Conservation (phyloP, 2,113 vertebrate species). For the Prinia subflava region DNA sequence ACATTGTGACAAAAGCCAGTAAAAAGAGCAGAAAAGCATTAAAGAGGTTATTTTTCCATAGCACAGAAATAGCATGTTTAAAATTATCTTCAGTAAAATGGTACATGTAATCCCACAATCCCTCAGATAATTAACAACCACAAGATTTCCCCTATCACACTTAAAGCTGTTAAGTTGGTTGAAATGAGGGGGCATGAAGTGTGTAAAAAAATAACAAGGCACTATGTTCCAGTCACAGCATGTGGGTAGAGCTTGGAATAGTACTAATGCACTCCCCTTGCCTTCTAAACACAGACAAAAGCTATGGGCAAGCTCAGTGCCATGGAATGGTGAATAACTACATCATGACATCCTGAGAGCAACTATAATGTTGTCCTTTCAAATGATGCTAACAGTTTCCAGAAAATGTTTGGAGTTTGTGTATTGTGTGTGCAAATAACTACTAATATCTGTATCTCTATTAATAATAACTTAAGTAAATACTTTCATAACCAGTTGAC, state of each 20-base stretch:
- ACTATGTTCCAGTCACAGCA: not conserved
- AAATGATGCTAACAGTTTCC: not conserved
- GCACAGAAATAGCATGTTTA: constrained; percentile 40
- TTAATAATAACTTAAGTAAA: not conserved
- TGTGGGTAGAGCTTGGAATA: not conserved
- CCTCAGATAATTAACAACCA: constrained; percentile 25
- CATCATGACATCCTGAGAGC: not conserved
- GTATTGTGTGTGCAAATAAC: not conserved
- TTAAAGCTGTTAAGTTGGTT: not conserved
- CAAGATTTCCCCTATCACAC: not conserved
- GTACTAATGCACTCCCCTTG: not conserved
- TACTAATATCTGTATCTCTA: not conserved
- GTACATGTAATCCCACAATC: not conserved
- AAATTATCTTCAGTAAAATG: constrained; percentile 31
- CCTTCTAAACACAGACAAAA: not conserved
- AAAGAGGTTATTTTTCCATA: constrained; percentile 7
- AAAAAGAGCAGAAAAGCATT: constrained; percentile 18
- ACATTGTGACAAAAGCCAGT: constrained; percentile 22
- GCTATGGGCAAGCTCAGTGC: not conserved
- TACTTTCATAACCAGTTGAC: not conserved
- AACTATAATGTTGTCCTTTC: not conserved
- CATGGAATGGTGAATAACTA: not conserved
- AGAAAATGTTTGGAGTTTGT: not conserved
- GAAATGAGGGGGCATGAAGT: not conserved
- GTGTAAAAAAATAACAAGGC: not conserved